Base-by-base conservation (phyloP, 2,113 vertebrate species). In the Psammodynastes pulverulentus region DNA sequence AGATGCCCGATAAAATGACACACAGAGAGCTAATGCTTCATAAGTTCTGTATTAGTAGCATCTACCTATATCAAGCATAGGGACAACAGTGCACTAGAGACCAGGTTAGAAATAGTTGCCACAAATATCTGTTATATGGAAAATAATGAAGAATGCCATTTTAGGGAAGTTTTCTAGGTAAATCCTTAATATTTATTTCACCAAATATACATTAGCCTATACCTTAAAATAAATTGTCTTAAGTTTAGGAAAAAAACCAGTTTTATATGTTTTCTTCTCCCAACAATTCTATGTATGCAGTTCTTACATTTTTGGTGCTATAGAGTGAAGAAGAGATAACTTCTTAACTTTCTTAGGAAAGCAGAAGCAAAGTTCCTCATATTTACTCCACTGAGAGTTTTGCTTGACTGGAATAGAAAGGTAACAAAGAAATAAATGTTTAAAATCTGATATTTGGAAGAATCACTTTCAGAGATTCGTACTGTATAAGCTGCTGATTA, bases 371-470 rank as follows among this genome's bases (percentile, higher is more conserved):
- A 93, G 88, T 58, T 89, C 84, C 93, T 92, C 84, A 92, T 90
- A 92, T 94, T 96, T 94, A 45, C 12, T n/a, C 58, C 10, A 2
- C 29, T 67, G 58, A 67, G 4, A n/a, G 58, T n/a, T 67, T 67
- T n/a, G 3, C 12, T 67, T 67, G 10, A 67, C n/a, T n/a, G 29
- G 58, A n/a, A 67, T 67, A 67, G 58, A 67, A n/a, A 67, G 12
- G 58, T n/a, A n/a, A 72, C n/a, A 72, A 72, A 72, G 62, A 72
- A 34, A 72, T 72, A 7, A 34, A 72, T 72, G n/a, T 17, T 72
- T 34, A 94, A 72, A 95, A 95, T 90, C 95, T 96, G 94, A 95
- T 87, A 90, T 90, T 93, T 95, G 93, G 95, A 54, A 96, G 46
- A 86, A 91, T 43, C 93, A 56, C 92, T 54, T 89, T 90, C 88